Evolutionary conservation across 2,797 vertebrate genomes (phyloP).

Genomic region (Sciurus carolinensis): DNA sequence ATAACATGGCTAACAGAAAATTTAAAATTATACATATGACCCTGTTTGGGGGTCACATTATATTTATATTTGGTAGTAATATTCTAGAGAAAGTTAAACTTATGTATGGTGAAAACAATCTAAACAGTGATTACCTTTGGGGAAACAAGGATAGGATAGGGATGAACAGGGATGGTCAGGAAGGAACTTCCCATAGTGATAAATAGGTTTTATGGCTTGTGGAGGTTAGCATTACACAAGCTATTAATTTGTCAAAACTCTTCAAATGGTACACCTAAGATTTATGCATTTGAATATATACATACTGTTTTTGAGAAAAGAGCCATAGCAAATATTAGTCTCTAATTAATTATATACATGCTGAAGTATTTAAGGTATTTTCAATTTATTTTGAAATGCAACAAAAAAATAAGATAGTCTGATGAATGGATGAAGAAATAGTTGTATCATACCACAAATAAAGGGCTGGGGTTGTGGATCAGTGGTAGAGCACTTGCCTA

Average conservation of each 20-base stretch:
- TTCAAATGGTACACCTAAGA: not conserved
- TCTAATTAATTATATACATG: not conserved
- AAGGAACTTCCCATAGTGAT: not conserved
- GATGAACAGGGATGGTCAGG: not conserved
- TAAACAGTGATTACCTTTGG: constrained; percentile 24
- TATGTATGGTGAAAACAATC: not conserved
- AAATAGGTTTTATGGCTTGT: not conserved
- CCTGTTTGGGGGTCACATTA: not conserved
- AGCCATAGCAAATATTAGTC: not conserved
- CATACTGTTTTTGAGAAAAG: not conserved
- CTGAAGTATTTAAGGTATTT: constrained; percentile 1
- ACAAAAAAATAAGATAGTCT: not conserved
- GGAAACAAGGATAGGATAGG: not conserved
- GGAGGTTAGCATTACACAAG: not conserved
- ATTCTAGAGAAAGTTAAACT: not conserved
- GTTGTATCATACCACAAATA: no score
- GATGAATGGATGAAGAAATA: no score
- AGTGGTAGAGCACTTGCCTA: no score
- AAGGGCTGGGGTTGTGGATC: no score
- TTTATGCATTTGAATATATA: not conserved
- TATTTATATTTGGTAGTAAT: not conserved
- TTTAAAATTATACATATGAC: constrained; percentile 9
- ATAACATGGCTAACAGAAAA: no score
- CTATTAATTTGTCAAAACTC: constrained; percentile 35
- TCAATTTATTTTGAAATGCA: constrained; percentile 28